These are phyloP conservation scores for Lates calcarifer DNA, from an alignment of 2,113 vertebrate species.

Conservation along the genomic window DNA sequence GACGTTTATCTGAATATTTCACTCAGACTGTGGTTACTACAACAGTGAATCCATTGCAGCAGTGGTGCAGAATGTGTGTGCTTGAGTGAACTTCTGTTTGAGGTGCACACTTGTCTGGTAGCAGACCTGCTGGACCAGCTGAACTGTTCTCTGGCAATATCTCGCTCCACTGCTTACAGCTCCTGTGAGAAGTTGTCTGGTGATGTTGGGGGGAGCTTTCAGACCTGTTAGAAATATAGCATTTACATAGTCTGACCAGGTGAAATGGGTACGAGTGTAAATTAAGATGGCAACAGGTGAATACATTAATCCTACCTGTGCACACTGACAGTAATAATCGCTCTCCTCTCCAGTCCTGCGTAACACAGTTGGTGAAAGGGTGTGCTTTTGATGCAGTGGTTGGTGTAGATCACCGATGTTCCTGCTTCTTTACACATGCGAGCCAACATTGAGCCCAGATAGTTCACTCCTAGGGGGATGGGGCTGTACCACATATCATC, in stretches of 20 bases:
- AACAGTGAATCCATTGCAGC: not conserved
- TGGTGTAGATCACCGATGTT: constrained; percentile 31
- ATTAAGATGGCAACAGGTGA: not conserved
- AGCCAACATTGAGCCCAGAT: not conserved
- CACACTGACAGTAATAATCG: not conserved
- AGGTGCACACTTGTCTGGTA: not conserved
- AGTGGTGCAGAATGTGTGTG: not conserved
- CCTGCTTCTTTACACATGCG: constrained; percentile 11
- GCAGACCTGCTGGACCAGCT: not conserved
- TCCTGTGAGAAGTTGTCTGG: too few species aligned
- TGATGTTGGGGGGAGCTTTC: constrained; percentile 9
- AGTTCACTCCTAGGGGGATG: not conserved
- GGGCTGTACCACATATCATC: constrained; percentile 23
- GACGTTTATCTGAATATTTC: not conserved
- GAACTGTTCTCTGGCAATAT: not conserved
- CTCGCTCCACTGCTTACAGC: not conserved
- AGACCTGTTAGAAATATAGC: constrained; percentile 5
- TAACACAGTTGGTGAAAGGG: constrained; percentile 6
- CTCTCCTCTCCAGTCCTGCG: not conserved
- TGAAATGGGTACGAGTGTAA: not conserved
- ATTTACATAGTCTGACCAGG: not conserved
- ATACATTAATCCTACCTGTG: not conserved
- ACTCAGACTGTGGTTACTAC: not conserved
- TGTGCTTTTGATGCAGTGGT: constrained; percentile 35
- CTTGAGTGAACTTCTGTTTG: not conserved